Evolutionary conservation across 2,797 vertebrate species (phyloP).

Genomic region (Parotocinclus haroldoi): DNA sequence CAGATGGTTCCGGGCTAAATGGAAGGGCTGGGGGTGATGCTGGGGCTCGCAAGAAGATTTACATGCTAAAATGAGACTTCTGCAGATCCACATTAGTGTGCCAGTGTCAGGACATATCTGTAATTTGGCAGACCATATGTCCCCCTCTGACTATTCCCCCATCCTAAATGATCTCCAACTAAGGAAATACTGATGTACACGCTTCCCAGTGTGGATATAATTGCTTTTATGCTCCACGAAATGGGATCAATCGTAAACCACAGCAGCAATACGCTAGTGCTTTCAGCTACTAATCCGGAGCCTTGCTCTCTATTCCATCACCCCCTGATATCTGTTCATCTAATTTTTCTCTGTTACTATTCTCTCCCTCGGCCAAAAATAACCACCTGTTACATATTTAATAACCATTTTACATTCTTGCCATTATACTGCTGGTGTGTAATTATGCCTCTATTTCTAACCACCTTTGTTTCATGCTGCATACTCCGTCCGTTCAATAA

Average conservation of each 20-base stretch:
- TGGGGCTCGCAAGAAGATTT: slow-evolving; percentile 29
- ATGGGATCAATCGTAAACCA: background rate
- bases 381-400: slow-evolving; percentile 42
- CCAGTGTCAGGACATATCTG: slow-evolving; percentile 27
- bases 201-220: background rate
- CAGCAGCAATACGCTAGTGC: background rate
- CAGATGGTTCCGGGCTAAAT: slow-evolving; percentile 31
- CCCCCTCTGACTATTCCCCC: background rate
- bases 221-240: slow-evolving; percentile 7
- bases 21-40: slow-evolving; percentile 12
- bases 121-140: slow-evolving; percentile 16
- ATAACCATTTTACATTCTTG: slow-evolving; percentile 28
- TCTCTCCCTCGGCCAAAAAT: slow-evolving; percentile 31
- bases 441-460: slow-evolving; percentile 7
- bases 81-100: background rate
- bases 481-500: background rate
- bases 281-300: background rate
- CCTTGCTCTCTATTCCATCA: slow-evolving; percentile 17
- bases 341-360: slow-evolving; percentile 22
- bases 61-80: slow-evolving; percentile 7
- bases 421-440: slow-evolving; percentile 1
- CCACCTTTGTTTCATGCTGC: background rate
- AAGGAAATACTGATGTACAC: slow-evolving; percentile 1
- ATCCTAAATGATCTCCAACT: slow-evolving; percentile 7
- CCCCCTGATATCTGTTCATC: slow-evolving; percentile 31